A percentile compares a stretch with the other conserved stretches of the same genome.
Evolutionary conservation across 2,888 invertebrate species (phyloP).

Genomic region (Yponomeuta malinellus): DNA sequence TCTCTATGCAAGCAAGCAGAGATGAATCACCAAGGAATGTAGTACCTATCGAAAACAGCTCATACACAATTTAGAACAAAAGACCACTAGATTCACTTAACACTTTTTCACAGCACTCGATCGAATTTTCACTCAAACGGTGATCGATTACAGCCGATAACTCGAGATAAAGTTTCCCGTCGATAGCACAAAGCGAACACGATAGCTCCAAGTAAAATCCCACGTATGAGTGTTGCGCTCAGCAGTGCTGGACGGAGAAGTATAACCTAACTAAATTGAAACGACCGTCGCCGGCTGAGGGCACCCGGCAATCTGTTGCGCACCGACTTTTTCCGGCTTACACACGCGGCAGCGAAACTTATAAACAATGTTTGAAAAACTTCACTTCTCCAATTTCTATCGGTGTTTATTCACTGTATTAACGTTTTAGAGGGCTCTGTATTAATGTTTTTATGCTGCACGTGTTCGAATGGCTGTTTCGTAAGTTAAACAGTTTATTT

Average conservation of each 20-base stretch:
- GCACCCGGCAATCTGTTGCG: constrained; percentile 43
- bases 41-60: constrained; percentile 27
- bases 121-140: constrained; percentile 30
- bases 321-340: constrained; percentile 55
- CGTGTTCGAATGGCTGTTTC: constrained; percentile 54
- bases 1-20: constrained; percentile 23
- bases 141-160: constrained; percentile 2
- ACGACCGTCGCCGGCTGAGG: constrained; percentile 40
- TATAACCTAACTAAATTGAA: constrained; percentile 62
- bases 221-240: constrained; percentile 43
- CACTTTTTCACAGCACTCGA: constrained; percentile 35
- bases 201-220: constrained; percentile 37
- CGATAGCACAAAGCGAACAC: constrained; percentile 39
- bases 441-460: constrained; percentile 18
- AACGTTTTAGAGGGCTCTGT: constrained; percentile 1
- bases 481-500: constrained; percentile 43
- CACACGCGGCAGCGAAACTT: constrained; percentile 32
- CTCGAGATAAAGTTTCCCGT: constrained; percentile 55
- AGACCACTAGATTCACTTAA: constrained; percentile 41
- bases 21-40: constrained; percentile 72
- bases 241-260: constrained; percentile 37
- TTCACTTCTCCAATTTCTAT: constrained; percentile 24
- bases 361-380: constrained; percentile 54
- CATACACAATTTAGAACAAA: constrained; percentile 33
- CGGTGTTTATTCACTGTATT: constrained; percentile 12